A percentile compares a stretch with the other conserved stretches of the same genome.
Evolutionary conservation across 1,140 invertebrate genomes (phyloP).

Genomic region (Bombus sylvicola): DNA sequence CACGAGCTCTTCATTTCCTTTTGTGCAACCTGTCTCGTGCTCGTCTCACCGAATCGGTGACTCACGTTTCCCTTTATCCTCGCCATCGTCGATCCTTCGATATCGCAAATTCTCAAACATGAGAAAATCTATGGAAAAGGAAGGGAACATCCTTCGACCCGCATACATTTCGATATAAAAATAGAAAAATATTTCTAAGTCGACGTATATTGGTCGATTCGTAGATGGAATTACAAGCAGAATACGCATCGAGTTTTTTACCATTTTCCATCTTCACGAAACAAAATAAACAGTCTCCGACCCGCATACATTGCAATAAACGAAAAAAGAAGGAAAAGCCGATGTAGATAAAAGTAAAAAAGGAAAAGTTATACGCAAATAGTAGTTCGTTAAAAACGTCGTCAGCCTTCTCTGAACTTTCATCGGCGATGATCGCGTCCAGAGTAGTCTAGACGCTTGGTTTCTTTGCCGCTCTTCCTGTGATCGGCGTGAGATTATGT

Average conservation of each 20-base stretch:
- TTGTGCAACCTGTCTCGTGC: background rate
- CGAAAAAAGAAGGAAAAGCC: background rate
- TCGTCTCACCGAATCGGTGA: background rate
- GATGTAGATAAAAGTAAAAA: background rate
- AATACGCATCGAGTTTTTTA: no score
- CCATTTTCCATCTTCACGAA: no score
- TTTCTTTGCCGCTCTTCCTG: background rate
- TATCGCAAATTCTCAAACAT: background rate
- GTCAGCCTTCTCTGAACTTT: background rate
- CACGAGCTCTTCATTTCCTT: background rate
- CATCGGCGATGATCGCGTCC: background rate
- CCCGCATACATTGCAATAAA: no score
- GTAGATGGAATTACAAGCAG: no score
- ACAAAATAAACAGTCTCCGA: no score
- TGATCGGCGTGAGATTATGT: slow-evolving; percentile 6
- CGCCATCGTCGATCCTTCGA: background rate
- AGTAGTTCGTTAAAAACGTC: background rate
- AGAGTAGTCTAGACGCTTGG: background rate
- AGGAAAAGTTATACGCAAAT: background rate
- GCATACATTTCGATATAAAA: background rate
- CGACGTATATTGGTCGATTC: no score
- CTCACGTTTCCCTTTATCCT: background rate
- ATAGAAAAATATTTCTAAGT: background rate
- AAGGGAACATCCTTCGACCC: background rate
- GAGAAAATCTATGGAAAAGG: background rate